Percentiles rank a stretch among this genome's conserved stretches.
Evolutionary conservation across 2,113 vertebrate genomes (phyloP).

Genomic region (Brachyhypopomus gauderio): DNA sequence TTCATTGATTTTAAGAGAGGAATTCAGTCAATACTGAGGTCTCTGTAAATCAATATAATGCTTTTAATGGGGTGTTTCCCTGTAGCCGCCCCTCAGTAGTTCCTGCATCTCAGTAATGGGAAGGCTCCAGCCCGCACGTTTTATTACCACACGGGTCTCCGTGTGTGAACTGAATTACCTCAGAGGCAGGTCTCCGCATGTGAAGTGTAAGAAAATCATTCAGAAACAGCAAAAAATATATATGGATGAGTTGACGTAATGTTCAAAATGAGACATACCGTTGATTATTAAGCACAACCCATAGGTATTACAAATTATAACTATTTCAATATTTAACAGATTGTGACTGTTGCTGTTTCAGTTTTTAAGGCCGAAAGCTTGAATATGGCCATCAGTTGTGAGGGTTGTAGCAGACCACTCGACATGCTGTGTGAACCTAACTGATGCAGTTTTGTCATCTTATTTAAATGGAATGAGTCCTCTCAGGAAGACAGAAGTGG

Average conservation of each 20-base stretch:
- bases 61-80: slow-evolving; percentile 37
- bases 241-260: background rate
- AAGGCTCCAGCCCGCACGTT: slow-evolving; percentile 18
- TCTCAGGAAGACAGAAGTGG: slow-evolving; percentile 25
- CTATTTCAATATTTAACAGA: background rate
- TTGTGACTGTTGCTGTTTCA: background rate
- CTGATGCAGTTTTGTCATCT: slow-evolving; percentile 3
- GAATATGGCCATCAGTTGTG: background rate
- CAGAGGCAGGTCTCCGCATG: background rate
- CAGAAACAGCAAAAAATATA: background rate
- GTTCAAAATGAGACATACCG: background rate
- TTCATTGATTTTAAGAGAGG: slow-evolving; percentile 29
- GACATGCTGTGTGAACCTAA: background rate
- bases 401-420: background rate
- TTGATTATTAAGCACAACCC: background rate
- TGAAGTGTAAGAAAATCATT: background rate
- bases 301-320: background rate
- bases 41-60: slow-evolving; percentile 41
- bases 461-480: slow-evolving; percentile 6
- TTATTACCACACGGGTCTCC: slow-evolving; percentile 1
- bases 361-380: background rate
- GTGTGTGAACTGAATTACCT: no score
- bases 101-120: slow-evolving; percentile 46
- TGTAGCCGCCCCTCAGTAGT: slow-evolving; percentile 56
- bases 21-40: slow-evolving; percentile 17